Percentiles rank a stretch among this genome's conserved stretches.
Conservation (phyloP, 2,113 vertebrate species). For the Pangasianodon hypophthalmus region DNA sequence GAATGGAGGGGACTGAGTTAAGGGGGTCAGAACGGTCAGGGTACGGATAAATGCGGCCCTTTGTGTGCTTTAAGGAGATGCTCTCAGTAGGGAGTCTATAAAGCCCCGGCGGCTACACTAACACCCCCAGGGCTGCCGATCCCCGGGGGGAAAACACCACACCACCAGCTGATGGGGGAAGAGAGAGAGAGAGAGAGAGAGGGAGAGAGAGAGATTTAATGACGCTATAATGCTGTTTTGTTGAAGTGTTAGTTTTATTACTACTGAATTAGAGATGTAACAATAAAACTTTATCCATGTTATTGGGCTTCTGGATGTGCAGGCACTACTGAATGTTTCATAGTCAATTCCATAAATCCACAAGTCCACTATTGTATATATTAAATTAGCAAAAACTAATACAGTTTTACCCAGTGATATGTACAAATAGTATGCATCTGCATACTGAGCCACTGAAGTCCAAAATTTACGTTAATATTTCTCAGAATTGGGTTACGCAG, state of each 20-base stretch:
- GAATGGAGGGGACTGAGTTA: constrained; percentile 84
- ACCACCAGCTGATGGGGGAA: constrained; percentile 58
- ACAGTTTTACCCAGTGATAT: neutral
- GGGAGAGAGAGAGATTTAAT: neutral
- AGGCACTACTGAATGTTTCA: neutral
- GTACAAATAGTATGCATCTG: neutral
- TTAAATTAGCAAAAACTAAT: neutral
- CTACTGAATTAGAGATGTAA: neutral
- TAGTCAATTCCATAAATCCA: neutral
- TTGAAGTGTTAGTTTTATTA: neutral
- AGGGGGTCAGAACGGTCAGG: constrained; percentile 92
- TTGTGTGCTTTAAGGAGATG: constrained; percentile 95
- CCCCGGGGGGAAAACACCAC: constrained; percentile 66
- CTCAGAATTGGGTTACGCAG: neutral
- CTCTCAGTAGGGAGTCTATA: constrained; percentile 90
- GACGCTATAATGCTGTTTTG: neutral
- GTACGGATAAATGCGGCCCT: constrained; percentile 86
- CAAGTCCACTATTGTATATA: too few species aligned
- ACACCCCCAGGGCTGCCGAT: constrained; percentile 68
- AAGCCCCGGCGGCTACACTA: constrained; percentile 79
- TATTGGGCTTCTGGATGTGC: neutral
- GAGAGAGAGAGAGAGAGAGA: constrained; percentile 18
- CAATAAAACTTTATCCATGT: neutral
- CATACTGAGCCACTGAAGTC: neutral
- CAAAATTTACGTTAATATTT: neutral